Evolutionary conservation across 1,140 invertebrate genomes (phyloP).

Genomic region (Diorhabda carinulata): DNA sequence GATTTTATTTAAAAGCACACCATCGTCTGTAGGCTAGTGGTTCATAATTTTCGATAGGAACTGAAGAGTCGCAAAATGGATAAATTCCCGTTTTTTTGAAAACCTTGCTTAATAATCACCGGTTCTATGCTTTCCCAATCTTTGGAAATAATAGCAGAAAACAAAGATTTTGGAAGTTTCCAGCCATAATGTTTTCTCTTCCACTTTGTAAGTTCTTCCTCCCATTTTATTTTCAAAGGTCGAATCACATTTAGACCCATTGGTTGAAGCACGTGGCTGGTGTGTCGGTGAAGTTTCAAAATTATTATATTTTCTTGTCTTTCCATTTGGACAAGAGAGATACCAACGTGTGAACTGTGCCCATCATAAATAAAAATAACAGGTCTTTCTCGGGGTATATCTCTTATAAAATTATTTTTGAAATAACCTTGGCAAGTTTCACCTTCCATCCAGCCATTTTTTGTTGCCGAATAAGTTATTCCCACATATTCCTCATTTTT

Average conservation of each 20-base stretch:
- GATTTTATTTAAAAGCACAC: background rate
- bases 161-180: constrained; percentile 13
- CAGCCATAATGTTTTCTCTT: constrained; percentile 9
- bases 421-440: constrained; percentile 34
- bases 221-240: constrained; percentile 23
- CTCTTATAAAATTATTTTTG: constrained; percentile 37
- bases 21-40: background rate
- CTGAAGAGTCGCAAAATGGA: background rate
- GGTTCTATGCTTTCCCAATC: constrained; percentile 9
- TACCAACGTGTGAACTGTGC: constrained; percentile 39
- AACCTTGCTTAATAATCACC: constrained; percentile 9
- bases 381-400: constrained; percentile 31
- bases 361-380: constrained; percentile 44
- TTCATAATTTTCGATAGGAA: background rate
- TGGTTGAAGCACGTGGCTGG: constrained; percentile 42
- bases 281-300: constrained; percentile 43
- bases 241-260: constrained; percentile 37
- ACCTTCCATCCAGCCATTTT: constrained; percentile 39
- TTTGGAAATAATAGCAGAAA: constrained; percentile 6
- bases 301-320: constrained; percentile 35
- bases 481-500: constrained; percentile 36
- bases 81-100: background rate
- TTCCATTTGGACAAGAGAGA: constrained; percentile 38
- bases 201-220: constrained; percentile 15
- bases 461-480: constrained; percentile 38